These are phyloP conservation scores for Omphaloscelis lunosa DNA, from an alignment of 2,888 invertebrate species.

Conservation along the genomic window DNA sequence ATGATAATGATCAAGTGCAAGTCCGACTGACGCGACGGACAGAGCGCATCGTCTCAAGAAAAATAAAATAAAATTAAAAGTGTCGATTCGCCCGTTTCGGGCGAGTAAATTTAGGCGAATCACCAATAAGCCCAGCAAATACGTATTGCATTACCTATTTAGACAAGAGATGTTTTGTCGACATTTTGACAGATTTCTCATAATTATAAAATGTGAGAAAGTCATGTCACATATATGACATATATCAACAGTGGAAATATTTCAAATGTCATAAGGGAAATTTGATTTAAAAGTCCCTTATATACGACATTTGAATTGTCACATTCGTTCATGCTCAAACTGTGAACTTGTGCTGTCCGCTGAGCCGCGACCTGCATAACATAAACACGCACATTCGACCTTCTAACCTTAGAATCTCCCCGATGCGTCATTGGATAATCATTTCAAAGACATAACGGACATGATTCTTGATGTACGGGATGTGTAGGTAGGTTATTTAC, in stretches of 20 bases:
- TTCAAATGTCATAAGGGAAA: background rate
- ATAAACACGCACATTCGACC: slow-evolving; percentile 51
- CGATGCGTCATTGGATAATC: slow-evolving; percentile 46
- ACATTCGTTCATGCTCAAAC: background rate
- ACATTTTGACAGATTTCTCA: too few species aligned
- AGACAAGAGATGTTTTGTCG: background rate
- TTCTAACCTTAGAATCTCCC: slow-evolving; percentile 53
- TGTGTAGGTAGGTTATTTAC: background rate
- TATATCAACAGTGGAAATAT: background rate
- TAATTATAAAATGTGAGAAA: background rate
- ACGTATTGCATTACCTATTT: background rate
- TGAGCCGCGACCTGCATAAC: slow-evolving; percentile 40
- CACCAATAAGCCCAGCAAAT: background rate
- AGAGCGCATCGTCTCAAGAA: too few species aligned
- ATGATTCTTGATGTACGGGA: slow-evolving; percentile 14
- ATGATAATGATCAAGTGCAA: background rate
- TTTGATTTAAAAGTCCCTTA: background rate
- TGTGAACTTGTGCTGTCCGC: background rate
- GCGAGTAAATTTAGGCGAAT: too few species aligned
- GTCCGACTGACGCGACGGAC: background rate
- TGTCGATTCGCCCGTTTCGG: too few species aligned
- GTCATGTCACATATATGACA: background rate
- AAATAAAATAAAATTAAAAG: too few species aligned
- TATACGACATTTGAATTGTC: background rate
- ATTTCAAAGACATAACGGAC: slow-evolving; percentile 18